A percentile compares a stretch with the other conserved stretches of the same genome.
phyloP scores from a whole-genome alignment of 2,888 invertebrate species.

The Hartigia nigra region DNA sequence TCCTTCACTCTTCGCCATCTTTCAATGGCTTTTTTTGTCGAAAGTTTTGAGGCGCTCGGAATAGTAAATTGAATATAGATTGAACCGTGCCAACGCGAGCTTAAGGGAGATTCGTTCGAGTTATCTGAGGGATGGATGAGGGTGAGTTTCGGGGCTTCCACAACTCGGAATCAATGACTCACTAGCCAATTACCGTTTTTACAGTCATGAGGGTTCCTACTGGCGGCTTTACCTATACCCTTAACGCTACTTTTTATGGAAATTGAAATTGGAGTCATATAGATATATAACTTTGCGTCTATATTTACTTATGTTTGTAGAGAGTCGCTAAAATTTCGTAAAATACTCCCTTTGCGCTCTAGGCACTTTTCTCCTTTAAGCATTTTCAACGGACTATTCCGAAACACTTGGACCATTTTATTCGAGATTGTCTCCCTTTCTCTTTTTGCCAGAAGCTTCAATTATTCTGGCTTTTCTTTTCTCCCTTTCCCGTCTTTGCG shows the following conservation, averaged over 20 bases:
- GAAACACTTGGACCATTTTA: background rate
- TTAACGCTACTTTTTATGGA: conserved; percentile 48
- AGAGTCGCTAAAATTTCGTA: background rate
- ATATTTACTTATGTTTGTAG: background rate
- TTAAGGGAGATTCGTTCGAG: conserved; percentile 34
- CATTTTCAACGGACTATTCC: background rate
- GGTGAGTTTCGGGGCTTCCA: conserved; percentile 13
- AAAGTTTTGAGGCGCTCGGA: background rate
- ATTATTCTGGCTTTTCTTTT: conserved; percentile 5
- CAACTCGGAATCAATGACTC: conserved; percentile 45
- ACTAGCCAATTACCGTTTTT: conserved; percentile 59
- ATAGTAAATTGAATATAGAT: conserved; percentile 7
- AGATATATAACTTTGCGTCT: background rate
- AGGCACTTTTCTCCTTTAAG: background rate
- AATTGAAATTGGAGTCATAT: conserved; percentile 38
- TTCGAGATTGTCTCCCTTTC: background rate
- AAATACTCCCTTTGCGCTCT: background rate
- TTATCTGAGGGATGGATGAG: conserved; percentile 13
- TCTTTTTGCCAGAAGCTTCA: background rate
- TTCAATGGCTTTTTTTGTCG: background rate
- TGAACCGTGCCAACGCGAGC: conserved; percentile 13
- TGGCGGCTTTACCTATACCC: conserved; percentile 14
- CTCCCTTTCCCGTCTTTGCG: conserved; percentile 1
- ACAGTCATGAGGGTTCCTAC: conserved; percentile 12
- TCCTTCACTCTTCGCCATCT: background rate